Evolutionary conservation across 1,140 invertebrate genomes (phyloP), one percentile per base, ranked within the genome.

Genomic region (Lamellibrachia luymesi): DNA sequence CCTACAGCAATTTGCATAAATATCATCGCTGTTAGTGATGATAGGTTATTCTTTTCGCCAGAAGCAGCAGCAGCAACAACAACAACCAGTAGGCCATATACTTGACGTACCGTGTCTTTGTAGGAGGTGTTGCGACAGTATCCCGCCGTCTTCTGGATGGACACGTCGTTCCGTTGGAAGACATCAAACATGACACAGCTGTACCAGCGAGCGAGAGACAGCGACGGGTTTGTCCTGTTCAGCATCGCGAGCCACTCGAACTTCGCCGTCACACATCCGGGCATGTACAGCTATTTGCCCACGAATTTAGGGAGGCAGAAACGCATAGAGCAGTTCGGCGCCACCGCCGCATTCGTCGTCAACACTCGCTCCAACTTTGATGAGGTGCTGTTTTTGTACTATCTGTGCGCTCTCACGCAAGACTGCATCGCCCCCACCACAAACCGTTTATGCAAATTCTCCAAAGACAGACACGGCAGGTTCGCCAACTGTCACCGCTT

Each of bases 401-500:
- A 94, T 10, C 17, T 92, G 90, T 95, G 95, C 92, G 92, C 94
- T 7, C n/a, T 95, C 91, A 94, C 95, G 27, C 8, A 56, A 56
- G 51, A 56, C 52, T 92, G 92, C 92, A 13, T 51, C 27, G 50
- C 92, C 8, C 92, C 92, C 50, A 52, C 25, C 4, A 56, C n/a
- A 13, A n/a, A 92, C 6, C 49, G 27, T 5, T 2, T 52, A 2
- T 94, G 95, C 92, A 56, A 50, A 2, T 91, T 91, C 13, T 2
- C 50, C n/a, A 25, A 92, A 22, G 93, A 92, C 17, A 93, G 90
- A 49, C 91, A 93, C 38, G 27, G n/a, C 89, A n/a, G 89, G 10
- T 94, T 94, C 92, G 94, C 94, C 52, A 92, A 93, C 91, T 95
- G 95, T 90, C 95, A 95, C 93, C 92, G 94, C 2, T 95, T 94